A percentile compares a stretch with the other conserved stretches of the same genome.
These are phyloP conservation scores for Ptilodon capucinus DNA, from an alignment of 2,888 invertebrate genomes.

Conservation along the genomic window DNA sequence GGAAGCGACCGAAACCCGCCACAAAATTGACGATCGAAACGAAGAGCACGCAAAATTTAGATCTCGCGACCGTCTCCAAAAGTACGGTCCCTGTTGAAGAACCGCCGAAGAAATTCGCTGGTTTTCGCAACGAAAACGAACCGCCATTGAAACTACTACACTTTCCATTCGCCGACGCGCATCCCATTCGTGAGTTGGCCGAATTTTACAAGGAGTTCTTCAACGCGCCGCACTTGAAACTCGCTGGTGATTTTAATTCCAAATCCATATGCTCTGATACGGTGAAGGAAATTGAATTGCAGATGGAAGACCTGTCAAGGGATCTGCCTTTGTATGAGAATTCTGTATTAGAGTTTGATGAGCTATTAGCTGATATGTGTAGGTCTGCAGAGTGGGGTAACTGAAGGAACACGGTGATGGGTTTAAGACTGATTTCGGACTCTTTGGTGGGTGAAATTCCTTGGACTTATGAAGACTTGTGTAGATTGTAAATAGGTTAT, in stretches of 20 bases:
- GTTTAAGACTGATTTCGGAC: background rate
- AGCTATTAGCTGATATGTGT: conserved; percentile 87
- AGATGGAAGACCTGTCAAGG: conserved; percentile 83
- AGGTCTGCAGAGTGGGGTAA: conserved; percentile 84
- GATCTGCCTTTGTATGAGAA: conserved; percentile 89
- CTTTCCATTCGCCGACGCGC: conserved; percentile 89
- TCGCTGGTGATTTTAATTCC: conserved; percentile 49
- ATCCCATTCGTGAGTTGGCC: conserved; percentile 88
- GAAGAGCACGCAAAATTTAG: conserved; percentile 68
- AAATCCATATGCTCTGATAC: conserved; percentile 44
- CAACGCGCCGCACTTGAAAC: conserved; percentile 82
- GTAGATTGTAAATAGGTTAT: background rate
- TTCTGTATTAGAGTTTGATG: conserved; percentile 88
- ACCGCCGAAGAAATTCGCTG: conserved; percentile 72
- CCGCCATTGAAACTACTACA: conserved; percentile 87
- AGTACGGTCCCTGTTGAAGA: conserved; percentile 69
- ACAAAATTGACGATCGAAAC: conserved; percentile 37
- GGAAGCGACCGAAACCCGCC: conserved; percentile 53
- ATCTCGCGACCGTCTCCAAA: conserved; percentile 50
- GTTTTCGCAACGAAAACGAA: conserved; percentile 76
- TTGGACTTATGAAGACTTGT: background rate
- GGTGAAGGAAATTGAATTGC: conserved; percentile 52
- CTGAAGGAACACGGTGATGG: conserved; percentile 38
- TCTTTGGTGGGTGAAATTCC: background rate
- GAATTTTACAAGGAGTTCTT: conserved; percentile 92